These are phyloP conservation scores for Psilopsiagon aymara DNA, from an alignment of 2,113 vertebrate species.

Conservation along the genomic window DNA sequence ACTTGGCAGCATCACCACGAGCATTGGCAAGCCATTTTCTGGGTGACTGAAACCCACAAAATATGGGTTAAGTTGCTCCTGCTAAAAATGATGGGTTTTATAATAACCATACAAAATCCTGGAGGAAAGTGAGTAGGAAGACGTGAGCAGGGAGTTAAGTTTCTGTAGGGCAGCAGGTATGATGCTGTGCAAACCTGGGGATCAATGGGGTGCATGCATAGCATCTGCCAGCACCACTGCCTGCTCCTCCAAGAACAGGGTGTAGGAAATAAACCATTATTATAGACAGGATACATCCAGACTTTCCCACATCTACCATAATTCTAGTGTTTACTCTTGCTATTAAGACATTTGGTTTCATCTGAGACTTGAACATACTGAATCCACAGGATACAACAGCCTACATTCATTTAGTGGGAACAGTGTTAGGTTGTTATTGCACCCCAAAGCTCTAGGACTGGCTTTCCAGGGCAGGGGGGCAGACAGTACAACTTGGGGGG, in stretches of 20 bases:
- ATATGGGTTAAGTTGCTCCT: not conserved
- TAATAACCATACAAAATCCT: not conserved
- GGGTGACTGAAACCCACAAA: not conserved
- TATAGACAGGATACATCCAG: not conserved
- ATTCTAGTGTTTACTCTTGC: not conserved
- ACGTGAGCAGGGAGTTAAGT: not conserved
- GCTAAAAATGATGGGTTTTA: not conserved
- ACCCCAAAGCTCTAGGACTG: not conserved
- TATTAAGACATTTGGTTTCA: not conserved
- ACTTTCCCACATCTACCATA: not conserved
- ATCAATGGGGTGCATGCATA: not conserved
- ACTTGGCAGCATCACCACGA: not conserved
- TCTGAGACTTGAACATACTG: not conserved
- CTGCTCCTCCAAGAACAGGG: not conserved
- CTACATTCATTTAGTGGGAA: not conserved
- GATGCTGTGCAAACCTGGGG: not conserved
- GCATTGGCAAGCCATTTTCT: too few relatives aligned
- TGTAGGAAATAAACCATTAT: not conserved
- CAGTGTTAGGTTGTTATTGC: not conserved
- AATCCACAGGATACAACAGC: not conserved
- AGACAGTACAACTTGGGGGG: fast-evolving
- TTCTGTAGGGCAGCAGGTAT: too few relatives aligned
- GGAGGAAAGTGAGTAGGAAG: not conserved
- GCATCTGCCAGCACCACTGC: not conserved
- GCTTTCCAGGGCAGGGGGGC: not conserved